These are phyloP conservation scores for Sebastiscus tertius DNA, from an alignment of 2,797 vertebrate genomes.

Conservation along the genomic window DNA sequence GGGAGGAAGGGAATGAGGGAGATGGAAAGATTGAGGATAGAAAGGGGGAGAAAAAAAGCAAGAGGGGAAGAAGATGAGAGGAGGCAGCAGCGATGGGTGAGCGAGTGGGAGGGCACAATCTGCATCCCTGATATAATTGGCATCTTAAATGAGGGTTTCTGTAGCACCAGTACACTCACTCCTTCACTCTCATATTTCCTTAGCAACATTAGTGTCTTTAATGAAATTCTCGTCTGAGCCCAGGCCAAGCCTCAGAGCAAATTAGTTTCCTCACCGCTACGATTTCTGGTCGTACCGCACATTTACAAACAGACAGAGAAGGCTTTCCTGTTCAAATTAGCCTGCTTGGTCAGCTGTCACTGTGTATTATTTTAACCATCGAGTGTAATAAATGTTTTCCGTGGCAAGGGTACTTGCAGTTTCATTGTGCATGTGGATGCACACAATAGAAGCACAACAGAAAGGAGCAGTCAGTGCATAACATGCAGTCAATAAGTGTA, in stretches of 20 bases:
- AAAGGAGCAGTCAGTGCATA: neutral
- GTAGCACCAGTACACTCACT: conserved; percentile 14
- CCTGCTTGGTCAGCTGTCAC: conserved; percentile 52
- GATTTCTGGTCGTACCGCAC: conserved; percentile 16
- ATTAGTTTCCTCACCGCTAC: conserved; percentile 27
- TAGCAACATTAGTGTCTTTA: conserved; percentile 33
- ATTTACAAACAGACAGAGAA: conserved; percentile 23
- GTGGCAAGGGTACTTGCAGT: neutral
- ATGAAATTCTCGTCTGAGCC: conserved; percentile 52
- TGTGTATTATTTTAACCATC: conserved; percentile 51
- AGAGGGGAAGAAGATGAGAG: conserved; percentile 15
- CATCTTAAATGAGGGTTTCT: conserved; percentile 47
- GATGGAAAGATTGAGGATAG: neutral
- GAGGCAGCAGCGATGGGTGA: conserved; percentile 21
- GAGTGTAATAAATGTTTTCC: conserved; percentile 30
- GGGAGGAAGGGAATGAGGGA: conserved; percentile 11
- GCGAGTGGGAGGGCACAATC: conserved; percentile 20
- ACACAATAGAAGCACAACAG: neutral
- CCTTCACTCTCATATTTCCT: conserved; percentile 47
- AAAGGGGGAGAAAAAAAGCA: neutral
- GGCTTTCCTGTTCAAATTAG: conserved; percentile 57
- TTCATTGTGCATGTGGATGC: neutral
- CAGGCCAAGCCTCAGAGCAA: conserved; percentile 35
- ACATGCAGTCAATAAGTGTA: neutral
- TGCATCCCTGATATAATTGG: conserved; percentile 49